Base-by-base conservation (phyloP, 2,888 invertebrate species). In the Sinopyrophorus schimmeli region DNA sequence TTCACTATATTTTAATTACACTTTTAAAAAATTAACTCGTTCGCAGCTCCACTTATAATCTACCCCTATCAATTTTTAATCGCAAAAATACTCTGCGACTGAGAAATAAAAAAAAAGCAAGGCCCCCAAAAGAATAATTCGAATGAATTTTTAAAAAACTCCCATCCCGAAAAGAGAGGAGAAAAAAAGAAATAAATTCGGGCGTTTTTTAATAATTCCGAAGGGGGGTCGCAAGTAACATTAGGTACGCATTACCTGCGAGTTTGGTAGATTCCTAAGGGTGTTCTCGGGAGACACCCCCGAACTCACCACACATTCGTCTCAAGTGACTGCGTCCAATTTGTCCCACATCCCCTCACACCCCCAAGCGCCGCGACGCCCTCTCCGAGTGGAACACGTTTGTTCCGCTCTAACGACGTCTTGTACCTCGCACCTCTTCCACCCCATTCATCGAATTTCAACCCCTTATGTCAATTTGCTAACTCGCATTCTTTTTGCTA, bases 281-380 rank as follows among this genome's bases (percentile, higher is more conserved):
- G 11, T 32, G 28, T 43, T 44, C 50, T 44, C 50, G 21, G 18
- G 50, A 43, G 49, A 50, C 40, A 34, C 40, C 35, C 39, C 12
- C 28, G 21, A 44, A 24, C 50, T 50, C 34, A 42, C 54, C 50
- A 46, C 51, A 51, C 54, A 55, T 54, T 54, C 44, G 55, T 55
- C 43, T 52, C 55, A 46, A 31, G 34, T 47, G 58, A 49, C 55
- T 54, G 58, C 55, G 52, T 57, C 55, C 55, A 55, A 59, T 58
- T 39, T 57, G 47, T 54, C 54, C 39, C 44, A 35, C 40, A 44
- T 39, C 32, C 44, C 34, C 44, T 21, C 23, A 50, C 43, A 12
- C 38, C 32, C 24, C 38, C 37, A 31, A 27, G 43, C 38, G n/a
- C 32, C 30, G 42, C 37, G 32, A 42, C 31, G 38, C 26, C n/a